Conservation (phyloP, 1,140 invertebrate species). For the Drosophila kanapiae region DNA sequence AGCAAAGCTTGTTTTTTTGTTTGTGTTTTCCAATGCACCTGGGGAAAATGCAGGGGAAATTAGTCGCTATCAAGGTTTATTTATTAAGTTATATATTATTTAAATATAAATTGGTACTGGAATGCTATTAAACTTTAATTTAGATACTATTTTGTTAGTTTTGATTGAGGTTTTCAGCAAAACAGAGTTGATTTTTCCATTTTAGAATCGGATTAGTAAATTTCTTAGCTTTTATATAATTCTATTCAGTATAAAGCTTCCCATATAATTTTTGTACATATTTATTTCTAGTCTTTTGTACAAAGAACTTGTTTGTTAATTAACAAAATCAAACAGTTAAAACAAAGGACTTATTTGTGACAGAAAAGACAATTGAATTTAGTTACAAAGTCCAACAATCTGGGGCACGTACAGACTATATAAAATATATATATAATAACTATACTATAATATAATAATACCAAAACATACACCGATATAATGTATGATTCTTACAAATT, state of each 20-base stretch:
- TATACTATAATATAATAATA: background rate
- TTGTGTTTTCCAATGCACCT: constrained; percentile 33
- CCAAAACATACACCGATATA: too few relatives aligned
- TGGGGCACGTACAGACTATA: background rate
- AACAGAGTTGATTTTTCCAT: too few relatives aligned
- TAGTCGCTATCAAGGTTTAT: background rate
- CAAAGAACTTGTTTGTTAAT: constrained; percentile 2
- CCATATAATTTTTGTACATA: background rate
- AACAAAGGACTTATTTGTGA: constrained; percentile 1
- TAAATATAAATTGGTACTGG: too few relatives aligned
- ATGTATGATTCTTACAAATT: too few relatives aligned
- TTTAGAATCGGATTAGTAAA: too few relatives aligned
- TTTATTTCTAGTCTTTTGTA: background rate
- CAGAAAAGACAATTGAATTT: background rate
- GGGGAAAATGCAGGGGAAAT: background rate
- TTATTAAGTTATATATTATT: too few relatives aligned
- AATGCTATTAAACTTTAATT: too few relatives aligned
- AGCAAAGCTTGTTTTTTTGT: constrained; percentile 58
- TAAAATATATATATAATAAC: background rate
- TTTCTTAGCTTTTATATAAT: too few relatives aligned
- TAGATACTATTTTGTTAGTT: too few relatives aligned
- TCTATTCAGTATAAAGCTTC: background rate
- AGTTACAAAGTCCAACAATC: background rate
- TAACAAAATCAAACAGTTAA: background rate
- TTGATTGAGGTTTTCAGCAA: too few relatives aligned